phyloP scores from a whole-genome alignment of 2,113 vertebrate species.

The Oreochromis tanganicae region DNA sequence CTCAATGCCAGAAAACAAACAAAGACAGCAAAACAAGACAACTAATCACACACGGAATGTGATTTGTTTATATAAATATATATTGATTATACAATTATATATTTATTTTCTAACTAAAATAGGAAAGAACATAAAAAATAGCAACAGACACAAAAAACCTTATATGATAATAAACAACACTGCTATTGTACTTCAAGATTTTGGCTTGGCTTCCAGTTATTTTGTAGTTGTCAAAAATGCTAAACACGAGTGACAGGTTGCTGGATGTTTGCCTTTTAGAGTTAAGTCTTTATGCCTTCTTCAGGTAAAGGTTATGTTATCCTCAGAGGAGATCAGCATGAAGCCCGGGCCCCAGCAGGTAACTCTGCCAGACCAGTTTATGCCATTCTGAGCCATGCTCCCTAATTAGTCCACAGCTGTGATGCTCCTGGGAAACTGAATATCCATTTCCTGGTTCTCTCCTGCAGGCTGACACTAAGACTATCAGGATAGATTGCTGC shows the following conservation, averaged over 20 bases:
- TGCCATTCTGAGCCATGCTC: slow-evolving; percentile 19
- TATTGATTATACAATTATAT: background rate
- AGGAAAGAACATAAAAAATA: background rate
- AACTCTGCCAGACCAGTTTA: slow-evolving; percentile 4
- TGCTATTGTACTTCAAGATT: background rate
- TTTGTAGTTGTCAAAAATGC: background rate
- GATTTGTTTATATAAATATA: background rate
- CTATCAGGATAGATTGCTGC: slow-evolving; percentile 5
- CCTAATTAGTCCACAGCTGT: slow-evolving; percentile 58
- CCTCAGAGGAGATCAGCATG: slow-evolving; percentile 22
- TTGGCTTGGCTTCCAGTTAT: background rate
- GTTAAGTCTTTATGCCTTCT: background rate
- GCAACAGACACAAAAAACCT: background rate
- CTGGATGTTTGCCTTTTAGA: background rate
- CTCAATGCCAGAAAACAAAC: background rate
- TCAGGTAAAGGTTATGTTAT: slow-evolving; percentile 49
- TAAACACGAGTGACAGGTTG: background rate
- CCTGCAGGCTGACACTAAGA: slow-evolving; percentile 3
- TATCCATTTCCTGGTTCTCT: slow-evolving; percentile 16
- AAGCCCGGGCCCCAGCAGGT: slow-evolving; percentile 36
- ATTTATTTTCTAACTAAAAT: background rate
- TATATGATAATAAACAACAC: background rate
- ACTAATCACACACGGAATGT: background rate
- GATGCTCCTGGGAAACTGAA: slow-evolving; percentile 41
- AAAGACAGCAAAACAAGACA: background rate